phyloP scores from a whole-genome alignment of 1,140 invertebrate species.

The Bicyclus anynana region DNA sequence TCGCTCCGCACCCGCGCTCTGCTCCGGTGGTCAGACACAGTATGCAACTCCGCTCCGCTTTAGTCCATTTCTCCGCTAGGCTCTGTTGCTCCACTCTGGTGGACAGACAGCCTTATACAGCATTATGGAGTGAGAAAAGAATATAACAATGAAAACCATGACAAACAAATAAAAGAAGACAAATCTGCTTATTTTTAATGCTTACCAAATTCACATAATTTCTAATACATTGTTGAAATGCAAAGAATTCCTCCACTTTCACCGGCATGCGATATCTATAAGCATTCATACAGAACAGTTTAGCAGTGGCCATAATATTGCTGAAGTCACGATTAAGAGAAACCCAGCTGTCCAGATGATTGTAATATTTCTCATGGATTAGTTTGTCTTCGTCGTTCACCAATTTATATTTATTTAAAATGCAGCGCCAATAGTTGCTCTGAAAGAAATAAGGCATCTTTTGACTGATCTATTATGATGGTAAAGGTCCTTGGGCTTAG shows the following conservation, averaged over 20 bases:
- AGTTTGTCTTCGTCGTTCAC: slow-evolving; percentile 24
- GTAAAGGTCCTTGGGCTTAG: not conserved
- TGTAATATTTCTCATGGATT: slow-evolving; percentile 38
- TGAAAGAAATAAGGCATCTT: slow-evolving; percentile 17
- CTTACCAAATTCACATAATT: slow-evolving; percentile 42
- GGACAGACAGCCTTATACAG: too few relatives aligned
- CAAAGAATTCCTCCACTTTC: slow-evolving; percentile 32
- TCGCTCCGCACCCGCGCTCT: too few relatives aligned
- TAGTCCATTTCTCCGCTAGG: too few relatives aligned
- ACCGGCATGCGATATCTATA: slow-evolving; percentile 32
- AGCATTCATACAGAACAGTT: slow-evolving; percentile 33
- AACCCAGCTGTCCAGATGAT: slow-evolving; percentile 44
- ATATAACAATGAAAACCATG: too few relatives aligned
- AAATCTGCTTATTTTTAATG: not conserved
- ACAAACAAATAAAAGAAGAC: not conserved
- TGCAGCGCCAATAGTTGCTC: slow-evolving; percentile 45
- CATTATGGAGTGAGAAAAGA: too few relatives aligned
- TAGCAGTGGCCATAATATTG: slow-evolving; percentile 35
- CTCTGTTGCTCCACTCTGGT: too few relatives aligned
- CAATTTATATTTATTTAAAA: slow-evolving; percentile 41
- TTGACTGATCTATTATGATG: not conserved
- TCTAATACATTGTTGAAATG: slow-evolving; percentile 40
- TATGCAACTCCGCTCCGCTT: too few relatives aligned
- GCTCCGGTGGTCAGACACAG: too few relatives aligned
- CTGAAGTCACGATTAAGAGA: slow-evolving; percentile 40